Percentiles rank a stretch among this genome's conserved stretches.
These are phyloP conservation scores for Pollenia griseotomentosa DNA, from an alignment of 2,888 invertebrate species.

Conservation along the genomic window DNA sequence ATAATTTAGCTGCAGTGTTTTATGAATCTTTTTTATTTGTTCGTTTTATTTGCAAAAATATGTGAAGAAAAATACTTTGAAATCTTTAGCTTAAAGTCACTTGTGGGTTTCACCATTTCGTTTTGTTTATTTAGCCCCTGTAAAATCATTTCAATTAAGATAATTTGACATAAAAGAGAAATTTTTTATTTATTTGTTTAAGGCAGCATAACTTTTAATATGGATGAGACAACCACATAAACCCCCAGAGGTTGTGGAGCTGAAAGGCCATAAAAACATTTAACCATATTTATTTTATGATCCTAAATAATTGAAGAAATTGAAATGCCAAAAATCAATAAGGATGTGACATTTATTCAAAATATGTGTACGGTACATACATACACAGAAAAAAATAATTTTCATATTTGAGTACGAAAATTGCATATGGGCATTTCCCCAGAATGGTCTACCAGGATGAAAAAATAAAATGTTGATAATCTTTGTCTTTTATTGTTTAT, in stretches of 20 bases:
- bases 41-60: background rate
- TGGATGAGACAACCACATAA: background rate
- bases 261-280: slow-evolving; percentile 17
- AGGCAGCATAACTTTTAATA: slow-evolving; percentile 6
- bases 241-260: background rate
- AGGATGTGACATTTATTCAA: slow-evolving; percentile 34
- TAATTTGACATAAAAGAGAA: slow-evolving; percentile 27
- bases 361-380: no score
- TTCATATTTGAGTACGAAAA: no score
- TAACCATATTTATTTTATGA: slow-evolving; percentile 51
- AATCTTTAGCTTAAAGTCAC: background rate
- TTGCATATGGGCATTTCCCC: no score
- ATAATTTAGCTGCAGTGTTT: background rate
- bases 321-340: slow-evolving; percentile 19
- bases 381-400: no score
- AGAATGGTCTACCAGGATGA: no score
- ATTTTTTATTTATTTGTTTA: slow-evolving; percentile 23
- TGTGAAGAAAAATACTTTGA: background rate
- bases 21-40: slow-evolving; percentile 11
- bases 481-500: no score
- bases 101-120: background rate
- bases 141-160: slow-evolving; percentile 56
- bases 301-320: background rate
- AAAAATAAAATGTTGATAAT: no score
- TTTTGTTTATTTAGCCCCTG: slow-evolving; percentile 9